Evolutionary conservation across 2,113 vertebrate genomes (phyloP).

Genomic region (Tetrao urogallus): DNA sequence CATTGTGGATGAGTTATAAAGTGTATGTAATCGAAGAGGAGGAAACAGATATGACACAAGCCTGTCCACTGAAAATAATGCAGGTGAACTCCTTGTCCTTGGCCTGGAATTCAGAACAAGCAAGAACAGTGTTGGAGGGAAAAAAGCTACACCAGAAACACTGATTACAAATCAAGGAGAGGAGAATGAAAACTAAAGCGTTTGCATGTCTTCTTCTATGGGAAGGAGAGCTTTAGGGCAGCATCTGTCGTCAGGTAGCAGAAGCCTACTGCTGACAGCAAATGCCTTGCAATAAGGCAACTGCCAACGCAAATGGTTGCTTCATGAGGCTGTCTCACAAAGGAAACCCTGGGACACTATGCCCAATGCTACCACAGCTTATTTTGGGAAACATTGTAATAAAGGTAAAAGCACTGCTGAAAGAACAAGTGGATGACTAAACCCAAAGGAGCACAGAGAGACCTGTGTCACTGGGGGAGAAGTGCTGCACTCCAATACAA

Average conservation of each 20-base stretch:
- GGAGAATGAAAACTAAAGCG: neutral
- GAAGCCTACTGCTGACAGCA: fast-evolving
- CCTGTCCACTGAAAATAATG: neutral
- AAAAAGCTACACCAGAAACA: neutral
- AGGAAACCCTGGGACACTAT: neutral
- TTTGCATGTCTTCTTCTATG: fast-evolving
- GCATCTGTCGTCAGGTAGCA: neutral
- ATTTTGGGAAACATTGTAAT: neutral
- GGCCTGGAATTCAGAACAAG: neutral
- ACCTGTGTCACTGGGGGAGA: fast-evolving
- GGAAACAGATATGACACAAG: neutral
- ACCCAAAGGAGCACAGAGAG: neutral
- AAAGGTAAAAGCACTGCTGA: neutral
- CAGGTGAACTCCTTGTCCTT: neutral
- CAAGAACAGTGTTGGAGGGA: fast-evolving
- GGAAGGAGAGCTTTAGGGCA: neutral
- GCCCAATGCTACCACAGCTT: neutral
- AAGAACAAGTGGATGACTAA: neutral
- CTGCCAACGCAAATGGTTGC: neutral
- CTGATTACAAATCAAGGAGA: neutral
- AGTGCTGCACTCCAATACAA: neutral
- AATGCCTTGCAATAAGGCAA: fast-evolving
- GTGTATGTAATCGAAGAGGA: fast-evolving
- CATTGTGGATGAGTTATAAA: fast-evolving
- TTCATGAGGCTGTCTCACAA: neutral